phyloP scores from a whole-genome alignment of 2,888 invertebrate species.

The Dicyrtoma fusca region DNA sequence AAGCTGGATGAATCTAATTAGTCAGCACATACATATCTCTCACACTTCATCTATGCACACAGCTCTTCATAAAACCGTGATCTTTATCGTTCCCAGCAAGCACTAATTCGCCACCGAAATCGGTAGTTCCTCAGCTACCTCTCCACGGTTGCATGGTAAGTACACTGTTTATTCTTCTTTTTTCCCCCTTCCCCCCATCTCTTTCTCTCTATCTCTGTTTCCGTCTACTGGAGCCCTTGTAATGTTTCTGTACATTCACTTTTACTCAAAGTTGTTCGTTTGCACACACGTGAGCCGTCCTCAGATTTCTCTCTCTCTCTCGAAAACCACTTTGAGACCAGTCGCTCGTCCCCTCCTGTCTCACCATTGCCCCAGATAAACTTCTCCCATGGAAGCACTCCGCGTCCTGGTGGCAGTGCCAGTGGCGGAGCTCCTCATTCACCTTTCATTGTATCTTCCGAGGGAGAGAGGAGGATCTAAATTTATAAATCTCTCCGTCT shows the following conservation, averaged over 20 bases:
- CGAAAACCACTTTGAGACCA: too few species aligned
- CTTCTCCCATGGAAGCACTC: neutral
- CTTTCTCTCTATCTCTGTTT: conserved; percentile 1
- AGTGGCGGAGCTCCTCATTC: too few species aligned
- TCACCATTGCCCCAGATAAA: neutral
- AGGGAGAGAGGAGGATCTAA: too few species aligned
- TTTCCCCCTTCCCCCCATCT: neutral
- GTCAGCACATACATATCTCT: neutral
- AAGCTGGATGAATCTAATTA: too few species aligned
- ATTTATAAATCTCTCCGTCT: too few species aligned
- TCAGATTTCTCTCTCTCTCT: too few species aligned
- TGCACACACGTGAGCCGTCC: too few species aligned
- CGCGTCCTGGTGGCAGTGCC: neutral
- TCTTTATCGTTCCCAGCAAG: neutral
- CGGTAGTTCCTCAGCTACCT: conserved; percentile 46
- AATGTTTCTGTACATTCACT: too few species aligned
- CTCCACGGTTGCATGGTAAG: conserved; percentile 49
- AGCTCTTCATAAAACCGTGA: neutral
- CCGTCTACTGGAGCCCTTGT: too few species aligned
- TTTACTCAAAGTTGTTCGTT: neutral
- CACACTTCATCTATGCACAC: conserved; percentile 6
- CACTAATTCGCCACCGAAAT: neutral
- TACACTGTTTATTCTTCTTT: conserved; percentile 7
- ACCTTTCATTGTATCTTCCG: too few species aligned
- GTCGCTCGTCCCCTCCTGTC: neutral